phyloP scores from a whole-genome alignment of 2,888 invertebrate genomes.

The Anorthoa munda region DNA sequence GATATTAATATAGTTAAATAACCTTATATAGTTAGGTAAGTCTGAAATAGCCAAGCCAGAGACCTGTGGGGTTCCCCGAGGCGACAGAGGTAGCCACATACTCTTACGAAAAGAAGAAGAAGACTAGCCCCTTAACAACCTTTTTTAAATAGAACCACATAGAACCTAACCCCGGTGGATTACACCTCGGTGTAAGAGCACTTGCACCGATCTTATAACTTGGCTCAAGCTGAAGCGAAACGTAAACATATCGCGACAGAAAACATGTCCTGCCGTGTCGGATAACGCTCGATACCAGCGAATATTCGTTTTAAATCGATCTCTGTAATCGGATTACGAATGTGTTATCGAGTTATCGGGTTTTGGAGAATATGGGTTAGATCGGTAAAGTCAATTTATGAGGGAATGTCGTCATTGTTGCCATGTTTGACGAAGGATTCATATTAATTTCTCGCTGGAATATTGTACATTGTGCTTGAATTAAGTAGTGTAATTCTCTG shows the following conservation, averaged over 20 bases:
- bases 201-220: constrained; percentile 32
- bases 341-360: neutral
- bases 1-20: too few species aligned
- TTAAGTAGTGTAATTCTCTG: too few species aligned
- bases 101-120: too few species aligned
- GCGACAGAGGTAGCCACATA: too few species aligned
- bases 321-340: constrained; percentile 42
- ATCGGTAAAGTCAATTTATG: neutral
- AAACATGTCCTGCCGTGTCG: constrained; percentile 18
- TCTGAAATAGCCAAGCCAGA: too few species aligned
- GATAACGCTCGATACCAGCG: constrained; percentile 23
- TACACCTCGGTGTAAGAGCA: constrained; percentile 14
- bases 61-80: too few species aligned
- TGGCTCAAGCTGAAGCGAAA: constrained; percentile 34
- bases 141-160: neutral
- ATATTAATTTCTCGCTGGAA: too few species aligned
- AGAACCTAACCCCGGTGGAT: neutral
- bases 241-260: constrained; percentile 37
- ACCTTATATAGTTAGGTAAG: too few species aligned
- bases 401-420: neutral
- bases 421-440: neutral
- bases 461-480: too few species aligned
- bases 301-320: constrained; percentile 52
- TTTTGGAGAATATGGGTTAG: neutral
- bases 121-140: too few species aligned